A percentile compares a stretch with the other conserved stretches of the same genome.
phyloP scores from a whole-genome alignment of 2,113 vertebrate genomes.

The Anthoscopus minutus region DNA sequence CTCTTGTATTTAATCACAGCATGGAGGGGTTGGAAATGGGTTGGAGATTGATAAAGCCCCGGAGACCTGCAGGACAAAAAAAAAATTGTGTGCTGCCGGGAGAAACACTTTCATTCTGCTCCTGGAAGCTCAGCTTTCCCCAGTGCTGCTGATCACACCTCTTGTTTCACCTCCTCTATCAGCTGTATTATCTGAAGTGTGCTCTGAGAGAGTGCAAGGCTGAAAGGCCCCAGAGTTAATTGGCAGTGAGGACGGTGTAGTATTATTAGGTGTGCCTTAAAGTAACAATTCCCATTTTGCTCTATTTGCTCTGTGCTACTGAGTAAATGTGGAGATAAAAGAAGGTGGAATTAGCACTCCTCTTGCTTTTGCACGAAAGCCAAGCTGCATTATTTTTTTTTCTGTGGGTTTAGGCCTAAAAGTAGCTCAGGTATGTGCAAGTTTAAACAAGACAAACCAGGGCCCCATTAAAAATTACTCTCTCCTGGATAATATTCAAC shows the following conservation, averaged over 20 bases:
- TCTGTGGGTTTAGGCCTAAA: slow-evolving; percentile 44
- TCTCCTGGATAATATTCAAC: slow-evolving; percentile 69
- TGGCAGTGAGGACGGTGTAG: neutral
- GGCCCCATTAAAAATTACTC: slow-evolving; percentile 64
- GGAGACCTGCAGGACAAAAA: neutral
- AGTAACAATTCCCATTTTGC: neutral
- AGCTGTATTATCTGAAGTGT: neutral
- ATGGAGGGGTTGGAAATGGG: accelerated
- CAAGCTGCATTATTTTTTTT: slow-evolving; percentile 56
- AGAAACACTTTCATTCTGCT: accelerated
- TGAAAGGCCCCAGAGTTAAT: slow-evolving; percentile 16
- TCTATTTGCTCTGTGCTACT: slow-evolving; percentile 15
- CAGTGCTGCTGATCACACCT: neutral
- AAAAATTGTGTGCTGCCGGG: neutral
- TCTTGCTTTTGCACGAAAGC: slow-evolving; percentile 26
- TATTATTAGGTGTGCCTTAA: slow-evolving; percentile 43
- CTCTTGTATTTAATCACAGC: neutral
- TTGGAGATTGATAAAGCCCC: neutral
- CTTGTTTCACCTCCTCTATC: neutral
- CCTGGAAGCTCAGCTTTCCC: neutral
- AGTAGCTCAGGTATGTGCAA: slow-evolving; percentile 67
- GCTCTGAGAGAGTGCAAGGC: neutral
- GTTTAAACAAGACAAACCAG: slow-evolving; percentile 53
- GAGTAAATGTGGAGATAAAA: slow-evolving; percentile 55
- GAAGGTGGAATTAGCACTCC: slow-evolving; percentile 42